Evolutionary conservation across 2,113 vertebrate genomes (phyloP), one percentile per base, ranked within the genome.

Genomic region (Oophaga pumilio): DNA sequence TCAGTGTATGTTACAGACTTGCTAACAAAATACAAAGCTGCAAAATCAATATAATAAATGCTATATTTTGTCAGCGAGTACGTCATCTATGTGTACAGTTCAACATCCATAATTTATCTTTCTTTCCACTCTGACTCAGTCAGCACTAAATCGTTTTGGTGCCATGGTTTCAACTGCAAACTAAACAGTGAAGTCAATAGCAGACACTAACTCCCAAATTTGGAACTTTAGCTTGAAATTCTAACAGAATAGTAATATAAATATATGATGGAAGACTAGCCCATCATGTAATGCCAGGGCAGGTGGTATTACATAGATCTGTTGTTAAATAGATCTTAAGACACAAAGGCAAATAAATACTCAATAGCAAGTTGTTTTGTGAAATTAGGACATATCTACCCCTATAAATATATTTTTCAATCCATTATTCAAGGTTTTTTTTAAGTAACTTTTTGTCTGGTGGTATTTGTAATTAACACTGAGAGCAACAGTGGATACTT

Each of bases 121-220:
- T 43, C 33, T 74, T 74, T 74, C 71, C 71, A 11, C 18, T 74
- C 33, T 74, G 71, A 74, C 71, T 74, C 71, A 74, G 15, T 74
- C 33, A 14, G 26, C 28, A 2, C 68, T 71, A 28, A 17, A 74
- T 74, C 71, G 8, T 13, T 74, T 74, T 43, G 71, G 71, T 43
- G 33, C 18, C 33, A 49, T 74, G 66, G 66, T 69, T 69, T 26
- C 66, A 69, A 28, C 66, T 28, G 13, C 66, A 69, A 69, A 26
- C 66, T 26, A 69, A 28, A 69, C 24, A 28, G 20, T 28, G 66
- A 69, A 28, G 24, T 28, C 12, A 69, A 28, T 14, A 69, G 66
- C 20, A 28, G 66, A 69, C 66, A 28, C 28, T 10, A 69, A 26
- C n/a, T 69, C 66, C 66, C 66, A 69, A 69, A 28, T 69, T 69